phyloP scores from a whole-genome alignment of 1,140 invertebrate species.

The Anastatus disparis region DNA sequence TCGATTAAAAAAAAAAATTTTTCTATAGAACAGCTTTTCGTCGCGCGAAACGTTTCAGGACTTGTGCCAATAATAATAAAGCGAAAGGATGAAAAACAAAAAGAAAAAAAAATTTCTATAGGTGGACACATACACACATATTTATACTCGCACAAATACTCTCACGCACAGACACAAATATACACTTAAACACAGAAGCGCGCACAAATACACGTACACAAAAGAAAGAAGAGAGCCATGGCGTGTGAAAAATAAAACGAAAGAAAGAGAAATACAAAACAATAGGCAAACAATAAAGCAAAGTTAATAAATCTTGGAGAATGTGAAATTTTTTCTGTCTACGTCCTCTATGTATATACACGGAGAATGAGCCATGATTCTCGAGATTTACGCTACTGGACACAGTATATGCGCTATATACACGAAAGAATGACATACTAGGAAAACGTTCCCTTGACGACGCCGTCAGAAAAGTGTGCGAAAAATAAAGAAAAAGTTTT shows the following conservation, averaged over 20 bases:
- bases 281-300: conserved; percentile 26
- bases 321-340: conserved; percentile 26
- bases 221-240: background rate
- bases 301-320: conserved; percentile 35
- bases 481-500: background rate
- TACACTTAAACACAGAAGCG: too few relatives aligned
- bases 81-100: background rate
- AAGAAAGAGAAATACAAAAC: conserved; percentile 3
- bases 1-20: conserved; percentile 9
- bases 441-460: background rate
- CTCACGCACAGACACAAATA: too few relatives aligned
- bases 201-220: too few relatives aligned
- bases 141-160: too few relatives aligned
- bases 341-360: too few relatives aligned
- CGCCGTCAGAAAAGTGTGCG: background rate
- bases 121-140: too few relatives aligned
- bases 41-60: background rate
- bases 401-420: too few relatives aligned
- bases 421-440: background rate
- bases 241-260: background rate
- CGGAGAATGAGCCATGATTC: too few relatives aligned
- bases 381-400: too few relatives aligned
- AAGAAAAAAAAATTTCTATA: background rate
- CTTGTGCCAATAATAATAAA: background rate
- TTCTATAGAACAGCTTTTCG: background rate